A percentile compares a stretch with the other conserved stretches of the same genome.
phyloP scores from a whole-genome alignment of 2,888 invertebrate species.

The Julus scanicus region DNA sequence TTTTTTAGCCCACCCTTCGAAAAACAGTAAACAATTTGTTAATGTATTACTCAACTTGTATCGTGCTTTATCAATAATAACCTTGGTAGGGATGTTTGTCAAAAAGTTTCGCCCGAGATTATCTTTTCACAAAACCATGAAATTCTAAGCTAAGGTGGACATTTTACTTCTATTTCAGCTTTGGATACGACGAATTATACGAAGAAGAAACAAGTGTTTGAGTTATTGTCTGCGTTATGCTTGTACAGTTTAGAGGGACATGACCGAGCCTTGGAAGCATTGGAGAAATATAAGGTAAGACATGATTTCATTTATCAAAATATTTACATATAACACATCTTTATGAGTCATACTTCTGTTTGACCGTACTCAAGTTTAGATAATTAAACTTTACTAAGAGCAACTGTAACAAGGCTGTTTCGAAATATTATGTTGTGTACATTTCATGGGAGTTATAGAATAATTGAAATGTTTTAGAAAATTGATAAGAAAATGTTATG shows the following conservation, averaged over 20 bases:
- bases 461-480: too few relatives aligned
- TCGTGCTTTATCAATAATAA: not conserved
- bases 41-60: not conserved
- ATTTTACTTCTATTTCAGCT: constrained; percentile 69
- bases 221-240: constrained; percentile 92
- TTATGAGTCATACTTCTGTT: too few relatives aligned
- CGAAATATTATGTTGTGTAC: too few relatives aligned
- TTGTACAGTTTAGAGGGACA: constrained; percentile 93
- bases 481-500: too few relatives aligned
- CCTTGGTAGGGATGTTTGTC: not conserved
- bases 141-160: not conserved
- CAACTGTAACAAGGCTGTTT: too few relatives aligned
- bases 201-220: constrained; percentile 97
- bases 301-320: not conserved
- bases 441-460: too few relatives aligned
- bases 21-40: not conserved
- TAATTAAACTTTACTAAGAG: too few relatives aligned
- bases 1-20: not conserved
- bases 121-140: not conserved
- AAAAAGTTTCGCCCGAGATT: not conserved
- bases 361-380: too few relatives aligned
- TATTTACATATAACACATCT: not conserved
- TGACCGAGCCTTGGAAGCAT: constrained; percentile 85
- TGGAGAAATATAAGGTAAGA: constrained; percentile 91
- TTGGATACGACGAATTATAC: constrained; percentile 89